Evolutionary conservation across 2,113 vertebrate species (phyloP), one percentile per base, ranked within the genome.

Genomic region (Mus musculus): DNA sequence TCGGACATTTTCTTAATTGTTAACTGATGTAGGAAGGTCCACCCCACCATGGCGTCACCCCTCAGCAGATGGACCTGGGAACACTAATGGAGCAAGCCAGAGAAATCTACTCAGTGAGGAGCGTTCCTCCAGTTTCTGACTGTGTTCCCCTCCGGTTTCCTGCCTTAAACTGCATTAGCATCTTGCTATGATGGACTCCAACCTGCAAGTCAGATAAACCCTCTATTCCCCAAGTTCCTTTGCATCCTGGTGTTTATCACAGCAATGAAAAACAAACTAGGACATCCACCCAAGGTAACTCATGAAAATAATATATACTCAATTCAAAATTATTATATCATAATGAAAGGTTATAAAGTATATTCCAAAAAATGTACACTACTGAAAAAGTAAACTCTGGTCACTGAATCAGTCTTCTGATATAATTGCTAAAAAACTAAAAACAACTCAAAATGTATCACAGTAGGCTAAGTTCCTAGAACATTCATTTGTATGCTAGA

Each of bases 331-430:
- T 87, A 73, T 91, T 95, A 84, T 46, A 75, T 91, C 89, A 61
- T 7, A 87, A 19, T 63, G 78, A 16, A 71, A 86, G 26, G 88
- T 87, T 75, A 90, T 65, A 73, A 94, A 91, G 75, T 75, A 6
- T 84, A 65, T 87, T 93, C 17, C 54, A 94, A 87, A 61, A 61
- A 14, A 92, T 3, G 14, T 88, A 6, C 20, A 65, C 33, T n/a
- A 39, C n/a, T 26, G 42, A 94, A 95, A 90, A 95, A 93, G 46
- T 72, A 84, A 91, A 96, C 39, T 54, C 67, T 88, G 7, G 16
- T 80, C 52, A 91, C 17, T 10, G 81, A 72, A 49, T 7, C 69
- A 93, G 87, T 69, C 19, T 90, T 92, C 13, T 65, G 19, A 94
- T 71, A 92, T 61, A 54, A 89, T 22, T 90, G 26, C 42, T 84